Evolutionary conservation across 2,113 vertebrate species (phyloP).

Genomic region (Rutilus rutilus): DNA sequence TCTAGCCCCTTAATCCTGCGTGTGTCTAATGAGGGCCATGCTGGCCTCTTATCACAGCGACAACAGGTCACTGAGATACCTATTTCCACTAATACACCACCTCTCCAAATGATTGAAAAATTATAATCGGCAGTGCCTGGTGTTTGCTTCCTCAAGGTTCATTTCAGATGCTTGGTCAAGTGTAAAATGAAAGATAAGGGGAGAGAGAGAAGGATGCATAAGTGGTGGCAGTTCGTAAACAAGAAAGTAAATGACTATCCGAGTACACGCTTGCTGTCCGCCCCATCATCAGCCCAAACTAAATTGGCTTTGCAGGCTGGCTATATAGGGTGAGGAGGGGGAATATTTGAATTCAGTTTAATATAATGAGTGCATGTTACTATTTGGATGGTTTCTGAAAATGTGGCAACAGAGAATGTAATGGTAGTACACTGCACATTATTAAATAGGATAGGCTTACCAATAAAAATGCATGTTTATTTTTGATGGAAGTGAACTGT

Average conservation of each 20-base stretch:
- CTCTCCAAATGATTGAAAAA: conserved; percentile 71
- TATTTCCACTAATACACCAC: conserved; percentile 62
- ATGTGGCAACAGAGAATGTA: neutral
- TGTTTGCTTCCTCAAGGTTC: conserved; percentile 66
- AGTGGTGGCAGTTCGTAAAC: conserved; percentile 44
- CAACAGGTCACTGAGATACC: conserved; percentile 54
- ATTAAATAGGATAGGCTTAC: neutral
- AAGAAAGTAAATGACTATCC: conserved; percentile 26
- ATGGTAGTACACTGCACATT: neutral
- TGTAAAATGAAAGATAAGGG: conserved; percentile 66
- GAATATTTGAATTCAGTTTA: neutral
- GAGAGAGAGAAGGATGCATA: conserved; percentile 50
- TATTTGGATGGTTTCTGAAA: neutral
- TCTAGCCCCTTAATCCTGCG: conserved; percentile 74
- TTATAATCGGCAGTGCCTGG: conserved; percentile 60
- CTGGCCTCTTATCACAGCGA: conserved; percentile 67
- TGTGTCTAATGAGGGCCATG: conserved; percentile 75
- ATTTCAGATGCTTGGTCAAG: conserved; percentile 64
- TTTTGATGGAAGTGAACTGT: neutral
- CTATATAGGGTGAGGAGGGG: neutral
- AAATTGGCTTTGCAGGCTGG: neutral
- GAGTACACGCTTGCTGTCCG: neutral
- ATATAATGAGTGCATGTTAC: neutral
- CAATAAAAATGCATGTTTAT: neutral
- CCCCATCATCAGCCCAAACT: neutral